Conservation (phyloP, 2,113 vertebrate species). For the Bos taurus region DNA sequence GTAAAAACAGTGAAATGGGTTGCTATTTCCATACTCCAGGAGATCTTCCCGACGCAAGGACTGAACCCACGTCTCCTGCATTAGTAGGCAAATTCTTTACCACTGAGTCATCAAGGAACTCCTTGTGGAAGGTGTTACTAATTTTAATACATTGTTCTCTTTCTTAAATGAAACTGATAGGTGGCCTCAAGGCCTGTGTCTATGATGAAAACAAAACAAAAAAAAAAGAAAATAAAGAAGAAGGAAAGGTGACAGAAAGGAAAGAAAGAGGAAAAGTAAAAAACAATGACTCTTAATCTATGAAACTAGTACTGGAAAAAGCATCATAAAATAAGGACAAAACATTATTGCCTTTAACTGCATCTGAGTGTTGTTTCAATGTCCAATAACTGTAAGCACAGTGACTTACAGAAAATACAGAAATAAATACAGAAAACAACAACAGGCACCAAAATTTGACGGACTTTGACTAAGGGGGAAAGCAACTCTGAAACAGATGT, state of each 20-base stretch:
- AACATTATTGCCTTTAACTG: background rate
- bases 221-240: too few relatives aligned
- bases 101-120: background rate
- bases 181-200: background rate
- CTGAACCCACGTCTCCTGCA: fast-evolving
- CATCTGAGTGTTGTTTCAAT: background rate
- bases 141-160: too few relatives aligned
- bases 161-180: background rate
- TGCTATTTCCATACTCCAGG: background rate
- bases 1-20: background rate
- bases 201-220: background rate
- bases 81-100: background rate
- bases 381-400: constrained; percentile 6
- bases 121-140: background rate
- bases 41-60: fast-evolving
- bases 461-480: constrained; percentile 37
- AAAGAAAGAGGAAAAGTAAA: background rate
- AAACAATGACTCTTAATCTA: background rate
- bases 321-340: background rate
- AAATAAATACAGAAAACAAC: background rate
- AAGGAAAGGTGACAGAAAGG: background rate
- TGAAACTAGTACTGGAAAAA: background rate
- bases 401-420: background rate
- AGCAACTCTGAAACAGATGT: constrained; percentile 61
- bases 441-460: background rate